Evolutionary conservation across 2,113 vertebrate species (phyloP).

Genomic region (Eclectus roratus): DNA sequence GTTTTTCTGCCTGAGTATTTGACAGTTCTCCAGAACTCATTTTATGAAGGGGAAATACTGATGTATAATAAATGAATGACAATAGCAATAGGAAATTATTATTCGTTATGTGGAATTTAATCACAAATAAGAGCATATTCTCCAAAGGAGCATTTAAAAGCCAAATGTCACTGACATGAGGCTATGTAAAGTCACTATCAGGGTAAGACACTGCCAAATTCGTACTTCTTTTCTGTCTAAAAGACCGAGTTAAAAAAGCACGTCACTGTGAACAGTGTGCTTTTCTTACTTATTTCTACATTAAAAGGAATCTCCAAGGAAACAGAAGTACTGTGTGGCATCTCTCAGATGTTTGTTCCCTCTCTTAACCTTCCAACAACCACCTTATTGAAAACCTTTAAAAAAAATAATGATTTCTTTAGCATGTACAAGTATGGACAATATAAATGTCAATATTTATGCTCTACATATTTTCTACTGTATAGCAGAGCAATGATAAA

Average conservation of each 20-base stretch:
- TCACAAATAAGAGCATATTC: background rate
- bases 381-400: slow-evolving; percentile 14
- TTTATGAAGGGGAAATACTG: background rate
- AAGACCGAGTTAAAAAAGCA: background rate
- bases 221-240: background rate
- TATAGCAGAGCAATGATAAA: slow-evolving; percentile 10
- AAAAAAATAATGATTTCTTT: slow-evolving; percentile 25
- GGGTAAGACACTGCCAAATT: background rate
- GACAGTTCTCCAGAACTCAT: background rate
- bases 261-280: background rate
- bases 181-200: fast-evolving
- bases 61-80: background rate
- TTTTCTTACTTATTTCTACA: slow-evolving; percentile 36
- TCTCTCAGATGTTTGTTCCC: slow-evolving; percentile 24
- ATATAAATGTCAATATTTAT: slow-evolving; percentile 43
- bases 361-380: slow-evolving; percentile 40
- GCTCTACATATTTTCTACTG: slow-evolving; percentile 16
- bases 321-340: slow-evolving; percentile 22
- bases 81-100: background rate
- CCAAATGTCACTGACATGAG: background rate
- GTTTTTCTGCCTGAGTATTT: background rate
- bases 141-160: background rate
- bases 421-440: background rate
- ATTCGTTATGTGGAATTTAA: background rate
- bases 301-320: slow-evolving; percentile 61